A percentile compares a stretch with the other conserved stretches of the same genome.
phyloP scores from a whole-genome alignment of 92 coral and sea anemone species.

The Epizoanthus illoricatus region DNA sequence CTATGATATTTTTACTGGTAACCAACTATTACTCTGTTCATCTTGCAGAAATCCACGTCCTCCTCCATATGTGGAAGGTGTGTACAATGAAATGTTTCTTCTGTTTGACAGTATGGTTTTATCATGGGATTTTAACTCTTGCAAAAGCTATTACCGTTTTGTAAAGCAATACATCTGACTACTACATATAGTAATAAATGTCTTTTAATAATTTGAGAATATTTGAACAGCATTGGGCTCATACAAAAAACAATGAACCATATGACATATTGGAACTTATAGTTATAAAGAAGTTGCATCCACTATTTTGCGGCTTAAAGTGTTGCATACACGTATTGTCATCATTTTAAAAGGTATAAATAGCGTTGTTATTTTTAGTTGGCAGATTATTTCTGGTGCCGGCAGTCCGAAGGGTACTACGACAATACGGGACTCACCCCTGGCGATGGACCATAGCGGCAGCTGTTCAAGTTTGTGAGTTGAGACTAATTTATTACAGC shows the following conservation, averaged over 20 bases:
- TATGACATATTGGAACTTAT: too few relatives aligned
- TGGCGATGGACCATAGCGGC: constrained; percentile 53
- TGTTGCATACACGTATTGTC: too few relatives aligned
- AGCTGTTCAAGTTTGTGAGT: constrained; percentile 92
- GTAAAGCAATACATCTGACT: not conserved
- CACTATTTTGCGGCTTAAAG: too few relatives aligned
- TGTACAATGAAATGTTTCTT: not conserved
- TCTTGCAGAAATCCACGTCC: constrained; percentile 66
- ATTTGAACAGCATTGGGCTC: too few relatives aligned
- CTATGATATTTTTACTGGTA: not conserved
- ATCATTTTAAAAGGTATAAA: too few relatives aligned
- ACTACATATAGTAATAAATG: not conserved
- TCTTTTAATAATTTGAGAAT: too few relatives aligned
- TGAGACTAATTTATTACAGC: not conserved
- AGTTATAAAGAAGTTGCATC: too few relatives aligned
- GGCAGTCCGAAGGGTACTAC: constrained; percentile 90
- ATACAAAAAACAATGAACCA: too few relatives aligned
- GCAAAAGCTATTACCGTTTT: not conserved
- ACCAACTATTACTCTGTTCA: not conserved
- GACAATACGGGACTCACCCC: constrained; percentile 56
- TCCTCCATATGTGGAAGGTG: constrained; percentile 87
- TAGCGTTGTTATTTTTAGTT: constrained; percentile 48
- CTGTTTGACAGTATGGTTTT: not conserved
- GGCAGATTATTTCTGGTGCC: constrained; percentile 94
- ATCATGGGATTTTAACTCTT: not conserved